Base-by-base conservation (phyloP, 30 jellyfish, hydroid and myxozoan species). In the Haliclystus octoradiatus region DNA sequence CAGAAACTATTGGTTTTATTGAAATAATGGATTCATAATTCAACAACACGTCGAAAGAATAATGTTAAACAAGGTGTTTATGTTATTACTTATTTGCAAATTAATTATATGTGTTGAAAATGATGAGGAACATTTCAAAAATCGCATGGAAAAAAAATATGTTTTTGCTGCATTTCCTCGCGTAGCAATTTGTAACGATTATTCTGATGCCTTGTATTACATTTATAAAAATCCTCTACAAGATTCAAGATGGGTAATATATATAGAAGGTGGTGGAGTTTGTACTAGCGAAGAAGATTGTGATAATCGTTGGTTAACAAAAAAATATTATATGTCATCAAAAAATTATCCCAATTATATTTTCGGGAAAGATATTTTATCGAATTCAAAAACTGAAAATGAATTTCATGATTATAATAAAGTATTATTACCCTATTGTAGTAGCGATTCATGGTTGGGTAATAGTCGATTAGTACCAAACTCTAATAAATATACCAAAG, bases 391-490 rank as follows among this genome's bases (percentile, higher is more conserved):
- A 27, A 53, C 77, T 0, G 67, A 57, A 34, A 46, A 25, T 7
- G 28, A 63, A 35, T 77, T 70, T 62, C 26, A 27, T 49, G 53
- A 63, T 28, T 66, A 68, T 52, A 87, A 66, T 52, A 87, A 87
- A 67, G 88, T 87, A 1, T 19, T 87, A 15, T 49, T 87, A 5
- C 88, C 92, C 1, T 87, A 87, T 49, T 87, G 96, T 74, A 87
- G 96, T 33, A 87, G 94, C 35, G 96, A 87, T 49, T 50, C 80
- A n/a, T 87, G 96, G 96, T 82, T 87, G 14, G 96, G 96, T 1
- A 74, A 79, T 40, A 53, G 34, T 1, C n/a, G n/a, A n/a, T n/a
- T n/a, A n/a, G n/a, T n/a, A n/a, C n/a, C n/a, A n/a, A n/a, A n/a
- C n/a, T n/a, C n/a, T n/a, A n/a, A n/a, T n/a, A n/a, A n/a, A n/a